Evolutionary conservation across 2,888 invertebrate genomes (phyloP).

Genomic region (Cataglyphis altisquamis): DNA sequence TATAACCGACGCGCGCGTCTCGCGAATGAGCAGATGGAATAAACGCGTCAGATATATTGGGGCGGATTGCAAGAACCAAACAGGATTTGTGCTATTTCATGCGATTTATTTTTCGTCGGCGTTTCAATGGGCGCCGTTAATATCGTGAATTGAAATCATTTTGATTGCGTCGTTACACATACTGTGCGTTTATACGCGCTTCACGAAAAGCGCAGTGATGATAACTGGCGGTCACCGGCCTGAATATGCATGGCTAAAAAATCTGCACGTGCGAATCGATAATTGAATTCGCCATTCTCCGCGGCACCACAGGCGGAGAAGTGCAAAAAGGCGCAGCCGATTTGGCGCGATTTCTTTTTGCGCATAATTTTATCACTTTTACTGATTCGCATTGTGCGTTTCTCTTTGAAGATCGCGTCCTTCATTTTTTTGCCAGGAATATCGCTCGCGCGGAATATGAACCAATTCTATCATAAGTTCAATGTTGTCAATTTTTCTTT

Average conservation of each 20-base stretch:
- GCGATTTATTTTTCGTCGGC: constrained; percentile 58
- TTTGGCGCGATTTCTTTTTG: constrained; percentile 50
- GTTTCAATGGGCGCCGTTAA: constrained; percentile 55
- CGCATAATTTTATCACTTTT: constrained; percentile 38
- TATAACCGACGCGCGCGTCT: constrained; percentile 23
- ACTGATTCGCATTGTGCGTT: constrained; percentile 13
- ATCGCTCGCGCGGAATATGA: background rate
- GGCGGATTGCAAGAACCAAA: constrained; percentile 39
- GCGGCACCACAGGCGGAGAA: constrained; percentile 40
- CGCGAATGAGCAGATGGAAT: constrained; percentile 21
- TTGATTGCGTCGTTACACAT: constrained; percentile 59
- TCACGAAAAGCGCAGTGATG: constrained; percentile 51
- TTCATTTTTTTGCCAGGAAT: background rate
- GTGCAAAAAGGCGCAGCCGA: constrained; percentile 38
- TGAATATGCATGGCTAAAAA: constrained; percentile 68
- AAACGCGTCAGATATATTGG: constrained; percentile 27
- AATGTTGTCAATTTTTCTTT: background rate
- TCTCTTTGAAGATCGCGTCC: background rate
- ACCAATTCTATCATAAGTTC: background rate
- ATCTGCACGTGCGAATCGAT: constrained; percentile 61
- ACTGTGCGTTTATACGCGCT: constrained; percentile 48
- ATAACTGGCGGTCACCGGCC: constrained; percentile 57
- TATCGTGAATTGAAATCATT: constrained; percentile 62
- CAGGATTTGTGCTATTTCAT: constrained; percentile 51
- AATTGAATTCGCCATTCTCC: constrained; percentile 66